Evolutionary conservation across 2,797 vertebrate genomes (phyloP).

Genomic region (Macroramphosus scolopax): DNA sequence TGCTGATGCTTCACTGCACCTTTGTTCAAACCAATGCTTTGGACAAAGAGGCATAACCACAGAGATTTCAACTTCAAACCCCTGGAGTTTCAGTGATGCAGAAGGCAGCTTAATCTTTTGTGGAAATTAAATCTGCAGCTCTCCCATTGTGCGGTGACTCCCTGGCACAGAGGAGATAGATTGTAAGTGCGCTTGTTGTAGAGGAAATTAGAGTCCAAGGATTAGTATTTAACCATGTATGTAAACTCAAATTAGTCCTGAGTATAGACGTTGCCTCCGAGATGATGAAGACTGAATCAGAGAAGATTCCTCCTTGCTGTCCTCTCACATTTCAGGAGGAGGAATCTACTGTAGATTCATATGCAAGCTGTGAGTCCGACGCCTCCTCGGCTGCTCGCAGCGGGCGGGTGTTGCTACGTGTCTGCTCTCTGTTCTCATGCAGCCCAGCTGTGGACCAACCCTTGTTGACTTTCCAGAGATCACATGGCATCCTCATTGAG

Average conservation of each 20-base stretch:
- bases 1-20: conserved; percentile 72
- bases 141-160: conserved; percentile 41
- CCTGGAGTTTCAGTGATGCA: conserved; percentile 63
- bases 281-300: conserved; percentile 9
- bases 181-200: too few species aligned
- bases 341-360: conserved; percentile 36
- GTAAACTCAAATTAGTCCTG: conserved; percentile 13
- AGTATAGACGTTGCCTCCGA: conserved; percentile 23
- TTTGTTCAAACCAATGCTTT: conserved; percentile 66
- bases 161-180: conserved; percentile 18
- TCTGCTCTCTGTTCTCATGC: conserved; percentile 67
- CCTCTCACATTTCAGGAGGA: conserved; percentile 24
- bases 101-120: conserved; percentile 68
- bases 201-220: background rate
- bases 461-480: conserved; percentile 82
- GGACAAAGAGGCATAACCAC: conserved; percentile 64
- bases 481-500: conserved; percentile 76
- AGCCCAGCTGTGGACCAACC: conserved; percentile 76
- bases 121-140: conserved; percentile 59
- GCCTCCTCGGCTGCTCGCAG: conserved; percentile 64
- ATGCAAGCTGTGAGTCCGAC: conserved; percentile 35
- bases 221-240: conserved; percentile 7
- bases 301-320: conserved; percentile 27
- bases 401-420: conserved; percentile 76
- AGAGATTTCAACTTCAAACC: conserved; percentile 65